Conservation (phyloP, 2,888 invertebrate genomes). For the Meiosimyza decipiens region DNA sequence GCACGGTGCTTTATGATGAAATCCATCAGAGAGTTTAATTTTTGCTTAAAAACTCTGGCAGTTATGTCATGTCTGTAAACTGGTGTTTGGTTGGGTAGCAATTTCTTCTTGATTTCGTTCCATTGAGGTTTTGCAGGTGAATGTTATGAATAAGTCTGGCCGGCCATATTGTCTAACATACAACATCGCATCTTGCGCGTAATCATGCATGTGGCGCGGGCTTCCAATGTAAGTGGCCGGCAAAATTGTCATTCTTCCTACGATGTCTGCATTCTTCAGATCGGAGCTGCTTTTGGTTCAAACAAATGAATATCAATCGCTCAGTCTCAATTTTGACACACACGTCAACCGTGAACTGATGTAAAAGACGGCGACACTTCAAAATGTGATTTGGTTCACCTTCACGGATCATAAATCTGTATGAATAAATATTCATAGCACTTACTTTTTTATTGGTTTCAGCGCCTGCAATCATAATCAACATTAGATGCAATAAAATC, state of each 20-base stretch:
- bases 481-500: too few relatives aligned
- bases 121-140: slow-evolving; percentile 33
- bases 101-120: slow-evolving; percentile 18
- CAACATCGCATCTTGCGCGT: slow-evolving; percentile 34
- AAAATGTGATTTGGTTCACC: slow-evolving; percentile 20
- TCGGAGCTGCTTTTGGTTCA: slow-evolving; percentile 27
- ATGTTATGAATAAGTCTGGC: slow-evolving; percentile 24
- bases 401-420: slow-evolving; percentile 33
- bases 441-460: too few relatives aligned
- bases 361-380: slow-evolving; percentile 46
- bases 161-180: slow-evolving; percentile 29
- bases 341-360: slow-evolving; percentile 58
- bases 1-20: slow-evolving; percentile 37
- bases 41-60: slow-evolving; percentile 30
- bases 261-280: slow-evolving; percentile 22
- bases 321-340: slow-evolving; percentile 57
- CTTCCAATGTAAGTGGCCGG: slow-evolving; percentile 31
- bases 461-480: too few relatives aligned
- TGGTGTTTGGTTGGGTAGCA: slow-evolving; percentile 23
- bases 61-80: slow-evolving; percentile 25
- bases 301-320: slow-evolving; percentile 48
- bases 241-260: slow-evolving; percentile 22
- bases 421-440: slow-evolving; percentile 37
- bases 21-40: slow-evolving; percentile 33
- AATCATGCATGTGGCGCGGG: slow-evolving; percentile 37